phyloP scores from a whole-genome alignment of 2,888 invertebrate species.

The Polylopha cassiicola region DNA sequence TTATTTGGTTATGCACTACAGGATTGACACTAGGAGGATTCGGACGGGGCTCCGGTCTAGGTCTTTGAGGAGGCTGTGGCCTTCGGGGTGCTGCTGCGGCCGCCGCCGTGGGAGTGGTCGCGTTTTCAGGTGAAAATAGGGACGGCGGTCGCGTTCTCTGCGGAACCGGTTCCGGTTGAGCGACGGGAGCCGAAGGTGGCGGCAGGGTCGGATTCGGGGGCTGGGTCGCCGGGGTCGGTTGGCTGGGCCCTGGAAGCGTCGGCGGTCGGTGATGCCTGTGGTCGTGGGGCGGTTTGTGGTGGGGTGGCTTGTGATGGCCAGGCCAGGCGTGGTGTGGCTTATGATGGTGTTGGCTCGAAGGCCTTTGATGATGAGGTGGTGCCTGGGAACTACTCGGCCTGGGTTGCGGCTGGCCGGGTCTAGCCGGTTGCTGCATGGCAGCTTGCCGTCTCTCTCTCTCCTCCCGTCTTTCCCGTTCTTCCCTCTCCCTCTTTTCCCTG shows the following conservation, averaged over 20 bases:
- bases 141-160: constrained; percentile 75
- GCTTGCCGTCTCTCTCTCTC: constrained; percentile 46
- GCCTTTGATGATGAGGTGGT: constrained; percentile 38
- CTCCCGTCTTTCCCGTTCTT: constrained; percentile 72
- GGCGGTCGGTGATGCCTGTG: constrained; percentile 57
- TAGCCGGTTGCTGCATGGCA: too few species aligned
- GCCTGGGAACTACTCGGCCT: too few species aligned
- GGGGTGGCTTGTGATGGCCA: constrained; percentile 56
- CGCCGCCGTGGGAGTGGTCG: constrained; percentile 64
- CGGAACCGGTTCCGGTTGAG: constrained; percentile 29
- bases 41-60: constrained; percentile 34
- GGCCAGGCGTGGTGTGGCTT: constrained; percentile 54
- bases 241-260: constrained; percentile 32
- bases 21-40: too few species aligned
- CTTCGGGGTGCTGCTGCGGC: constrained; percentile 51
- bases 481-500: constrained; percentile 80
- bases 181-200: constrained; percentile 32
- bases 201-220: constrained; percentile 35
- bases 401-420: constrained; percentile 33
- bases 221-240: constrained; percentile 29
- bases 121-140: constrained; percentile 81
- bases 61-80: constrained; percentile 40
- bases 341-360: constrained; percentile 46
- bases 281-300: constrained; percentile 55
- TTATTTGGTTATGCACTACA: too few species aligned